Evolutionary conservation across 1,140 invertebrate genomes (phyloP).

Genomic region (Brachionus angularis): DNA sequence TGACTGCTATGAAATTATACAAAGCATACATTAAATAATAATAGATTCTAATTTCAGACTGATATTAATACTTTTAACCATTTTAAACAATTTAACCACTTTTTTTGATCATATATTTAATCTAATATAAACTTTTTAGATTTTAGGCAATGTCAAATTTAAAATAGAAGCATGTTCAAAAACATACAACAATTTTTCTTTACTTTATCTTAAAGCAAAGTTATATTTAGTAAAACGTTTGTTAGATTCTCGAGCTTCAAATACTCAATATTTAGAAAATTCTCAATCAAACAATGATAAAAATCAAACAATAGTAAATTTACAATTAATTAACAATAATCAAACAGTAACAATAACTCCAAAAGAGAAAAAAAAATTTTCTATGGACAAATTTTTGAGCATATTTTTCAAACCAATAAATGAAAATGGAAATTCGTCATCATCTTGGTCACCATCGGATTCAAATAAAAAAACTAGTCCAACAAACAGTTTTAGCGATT

Average conservation of each 20-base stretch:
- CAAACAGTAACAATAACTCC: no score
- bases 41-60: no score
- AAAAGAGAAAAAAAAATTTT: constrained; percentile 31
- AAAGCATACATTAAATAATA: no score
- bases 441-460: not conserved
- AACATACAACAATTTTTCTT: constrained; percentile 67
- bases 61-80: no score
- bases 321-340: not conserved
- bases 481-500: not conserved
- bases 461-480: not conserved
- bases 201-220: constrained; percentile 64
- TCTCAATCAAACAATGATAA: not conserved
- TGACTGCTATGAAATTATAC: no score
- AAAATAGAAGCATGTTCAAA: constrained; percentile 74
- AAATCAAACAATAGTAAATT: not conserved
- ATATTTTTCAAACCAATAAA: constrained; percentile 20
- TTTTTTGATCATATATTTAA: no score
- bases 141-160: constrained; percentile 75
- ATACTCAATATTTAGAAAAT: not conserved
- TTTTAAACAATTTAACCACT: no score
- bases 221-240: constrained; percentile 64
- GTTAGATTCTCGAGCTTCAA: not conserved
- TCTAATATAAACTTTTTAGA: constrained; percentile 60
- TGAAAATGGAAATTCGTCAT: not conserved
- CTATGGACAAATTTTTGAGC: constrained; percentile 18